Evolutionary conservation across 2,888 invertebrate genomes (phyloP), one percentile per base, ranked within the genome.

Genomic region (Odiellus spinosus): DNA sequence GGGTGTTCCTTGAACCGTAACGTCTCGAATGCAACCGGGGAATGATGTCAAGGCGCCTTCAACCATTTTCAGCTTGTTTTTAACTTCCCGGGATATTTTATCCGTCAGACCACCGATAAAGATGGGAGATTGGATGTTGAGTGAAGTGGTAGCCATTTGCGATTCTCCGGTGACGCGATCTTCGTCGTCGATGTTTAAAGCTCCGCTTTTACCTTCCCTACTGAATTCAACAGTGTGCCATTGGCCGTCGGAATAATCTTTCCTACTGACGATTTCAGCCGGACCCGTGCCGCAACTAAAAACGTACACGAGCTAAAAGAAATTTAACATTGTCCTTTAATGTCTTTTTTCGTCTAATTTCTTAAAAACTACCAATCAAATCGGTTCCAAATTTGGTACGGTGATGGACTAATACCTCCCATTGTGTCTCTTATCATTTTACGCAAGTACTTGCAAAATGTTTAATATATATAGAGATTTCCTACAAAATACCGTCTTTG

Each of bases 1-100:
- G 19, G 47, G 38, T 15, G 46, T 46, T 8, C 48, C 49, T 19
- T 49, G 48, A n/a, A 50, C 48, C 14, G 51, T 55, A 11, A 66
- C 73, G 41, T 83, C 79, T 45, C 76, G 75, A 14, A 93, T 70
- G 61, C 93, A 93, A 2, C 93, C 93, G 56, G 75, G 77, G 66
- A 86, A 88, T 32, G 80, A 76, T 42, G 73, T 71, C 58, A 75
- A 76, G 52, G 75, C 71, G 42, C 69, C 73, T 8, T 26, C 26
- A 26, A 26, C 26, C 58, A 68, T 67, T 55, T 60, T 59, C 5
- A 67, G 49, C 50, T 67, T 66, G 10, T 53, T 54, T 43, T 59
- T 58, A 2, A 75, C 71, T 26, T 66, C 66, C 33, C 62, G 62
- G 11, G 64, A 63, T 19, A 67, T 62, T 3, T 69, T 64, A 2